Evolutionary conservation across 2,113 vertebrate species (phyloP), one percentile per base, ranked within the genome.

Genomic region (Rhodinocichla rosea): DNA sequence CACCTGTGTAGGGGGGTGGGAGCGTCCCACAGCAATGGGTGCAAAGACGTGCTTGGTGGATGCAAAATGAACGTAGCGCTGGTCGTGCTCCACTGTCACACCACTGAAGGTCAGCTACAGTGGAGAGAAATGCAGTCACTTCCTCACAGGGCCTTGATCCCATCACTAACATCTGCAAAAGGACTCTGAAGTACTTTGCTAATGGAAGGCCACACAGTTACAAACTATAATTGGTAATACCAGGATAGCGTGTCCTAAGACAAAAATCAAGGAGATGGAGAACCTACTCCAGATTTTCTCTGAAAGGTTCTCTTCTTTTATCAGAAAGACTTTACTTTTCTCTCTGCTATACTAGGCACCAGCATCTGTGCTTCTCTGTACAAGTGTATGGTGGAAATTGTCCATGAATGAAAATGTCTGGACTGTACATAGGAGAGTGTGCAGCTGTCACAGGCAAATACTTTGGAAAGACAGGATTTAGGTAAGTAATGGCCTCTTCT

Each of bases 41-140:
- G 96, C 71, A 76, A 99, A 99, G 64, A 96, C n/a, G 83, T 99
- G 99, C 42, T 55, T 97, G 13, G 84, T 97, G 83, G 98, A 98
- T 63, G 97, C 93, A 93, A 99, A 99, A 94, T 99, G 98, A 78
- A 99, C 81, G 8, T 98, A 98, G 11, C 60, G 97, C 89, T 95
- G 97, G 56, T 98, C 96, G 40, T 1, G 91, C 16, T 97, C 96
- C 85, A 99, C 93, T 0, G 99, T 99, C 92, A 98, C 91, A 0
- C 99, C 98, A 5, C 97, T 93, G 95, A 99, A 99, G 81, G 98
- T 98, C 23, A 99, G 95, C 99, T 99, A 53, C 22, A 96, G 78
- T 1, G 24, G 22, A 91, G 78, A 89, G 71, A 92, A 81, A 92
- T 0, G 3, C 56, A 75, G 69, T 90, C 56, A 93, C 11, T 50